Percentiles rank a stretch among this genome's conserved stretches.
Evolutionary conservation across 2,888 invertebrate genomes (phyloP).

Genomic region (Escarpia spicata): DNA sequence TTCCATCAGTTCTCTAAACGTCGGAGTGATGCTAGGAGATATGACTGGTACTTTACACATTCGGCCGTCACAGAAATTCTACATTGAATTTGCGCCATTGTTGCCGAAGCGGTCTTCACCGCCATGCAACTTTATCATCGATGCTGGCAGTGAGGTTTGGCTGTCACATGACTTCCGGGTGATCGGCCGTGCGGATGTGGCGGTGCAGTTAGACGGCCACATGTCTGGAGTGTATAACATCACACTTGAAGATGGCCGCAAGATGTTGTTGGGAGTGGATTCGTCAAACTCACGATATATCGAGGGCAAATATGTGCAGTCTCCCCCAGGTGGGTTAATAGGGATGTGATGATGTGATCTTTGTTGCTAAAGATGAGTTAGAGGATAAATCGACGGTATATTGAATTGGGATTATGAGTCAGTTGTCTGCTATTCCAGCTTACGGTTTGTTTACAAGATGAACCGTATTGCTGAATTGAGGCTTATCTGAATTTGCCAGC

Average conservation of each 20-base stretch:
- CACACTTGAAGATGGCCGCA: constrained; percentile 45
- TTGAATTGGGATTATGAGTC: too few relatives aligned
- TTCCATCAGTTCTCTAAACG: constrained; percentile 41
- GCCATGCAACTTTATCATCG: constrained; percentile 48
- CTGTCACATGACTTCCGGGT: constrained; percentile 47
- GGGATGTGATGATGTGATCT: neutral
- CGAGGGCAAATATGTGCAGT: constrained; percentile 32
- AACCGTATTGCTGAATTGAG: too few relatives aligned
- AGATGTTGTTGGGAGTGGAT: constrained; percentile 40
- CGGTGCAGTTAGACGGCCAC: constrained; percentile 46
- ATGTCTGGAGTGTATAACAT: constrained; percentile 50
- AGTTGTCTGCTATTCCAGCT: too few relatives aligned
- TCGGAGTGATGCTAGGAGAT: constrained; percentile 48
- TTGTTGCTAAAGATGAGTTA: neutral
- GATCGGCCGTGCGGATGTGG: constrained; percentile 43
- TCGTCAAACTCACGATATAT: constrained; percentile 47
- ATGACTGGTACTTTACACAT: constrained; percentile 45
- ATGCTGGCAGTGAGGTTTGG: constrained; percentile 45
- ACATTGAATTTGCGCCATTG: constrained; percentile 45
- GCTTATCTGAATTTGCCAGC: too few relatives aligned
- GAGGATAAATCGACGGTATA: neutral
- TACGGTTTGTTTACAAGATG: too few relatives aligned
- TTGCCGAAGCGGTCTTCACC: constrained; percentile 44
- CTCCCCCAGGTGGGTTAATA: constrained; percentile 20
- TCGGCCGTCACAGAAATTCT: constrained; percentile 42